Base-by-base conservation (phyloP, 2,113 vertebrate species). In the Periophthalmodon schlosseri region DNA sequence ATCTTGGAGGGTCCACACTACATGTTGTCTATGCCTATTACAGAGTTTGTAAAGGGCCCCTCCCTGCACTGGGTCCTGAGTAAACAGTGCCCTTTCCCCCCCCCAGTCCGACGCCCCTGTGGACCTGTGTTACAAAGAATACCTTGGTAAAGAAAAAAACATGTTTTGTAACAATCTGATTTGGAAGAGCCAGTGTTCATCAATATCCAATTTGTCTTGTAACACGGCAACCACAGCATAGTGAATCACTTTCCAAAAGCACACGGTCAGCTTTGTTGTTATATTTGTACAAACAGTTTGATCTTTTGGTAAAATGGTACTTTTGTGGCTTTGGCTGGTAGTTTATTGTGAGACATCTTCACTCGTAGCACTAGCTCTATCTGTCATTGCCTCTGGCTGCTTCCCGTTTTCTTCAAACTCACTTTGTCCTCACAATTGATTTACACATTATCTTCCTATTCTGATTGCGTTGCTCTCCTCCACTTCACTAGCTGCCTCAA, bases 361-460 rank as follows among this genome's bases (percentile, higher is more conserved):
- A 65, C 63, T 65, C 11, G 63, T 65, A 20, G 33, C 16, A 65
- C 34, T 16, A 14, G 21, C 44, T 47, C 11, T 21, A 14, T 49
- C n/a, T 46, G 36, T 20, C 44, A 47, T 44, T 54, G 23, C 11
- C 24, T 33, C 44, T 44, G 12, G 39, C 28, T 67, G 24, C 0
- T 8, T n/a, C 3, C 15, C 28, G 3, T 75, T 23, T 2, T 68
- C 64, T 23, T 72, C 52, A 68, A 50, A 79, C 70, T 24, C 5
- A 54, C 63, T 72, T 63, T 57, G 2, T 69, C 64, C 49, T 58
- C 58, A 52, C 3, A 72, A 73, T 60, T 52, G 39, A 72, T 76
- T 73, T 72, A 50, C 39, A 63, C 64, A 68, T 66, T 14, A 56
- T 68, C 52, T 34, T 72, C 39, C 28, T 54, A 20, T 33, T 71